Evolutionary conservation across 2,113 vertebrate genomes (phyloP), one percentile per base, ranked within the genome.

Genomic region (Brachypteracias leptosomus): DNA sequence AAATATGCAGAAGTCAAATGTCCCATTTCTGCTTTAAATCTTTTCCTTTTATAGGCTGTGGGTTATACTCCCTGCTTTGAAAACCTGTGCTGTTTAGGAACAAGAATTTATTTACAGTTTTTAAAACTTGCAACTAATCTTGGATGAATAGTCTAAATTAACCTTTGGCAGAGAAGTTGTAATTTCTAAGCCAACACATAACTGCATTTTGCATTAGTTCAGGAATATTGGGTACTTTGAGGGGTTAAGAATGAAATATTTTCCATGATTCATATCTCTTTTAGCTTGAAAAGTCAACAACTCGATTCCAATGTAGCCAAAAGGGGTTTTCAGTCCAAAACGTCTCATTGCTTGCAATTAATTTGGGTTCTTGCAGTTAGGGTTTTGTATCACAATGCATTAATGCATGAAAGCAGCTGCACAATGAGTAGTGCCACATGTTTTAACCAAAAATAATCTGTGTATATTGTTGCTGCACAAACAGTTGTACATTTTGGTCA

Each of bases 381-480:
- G 51, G 26, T 26, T 96, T 88, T 91, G 67, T 93, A 91, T 93
- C 88, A 86, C 75, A 86, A 71, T 90, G 93, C 90, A 94, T 93
- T 93, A 95, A 92, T 96, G 92, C 94, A 95, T 95, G 83, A 95
- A 96, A 96, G 88, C 91, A 92, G 95, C 92, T 97, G 86, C 89
- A 81, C 84, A 80, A 82, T 94, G 95, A 96, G 83, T 95, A 90
- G 78, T 95, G 89, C 94, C 96, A 97, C 88, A 94, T 95, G 96
- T 96, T 62, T 95, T 66, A 94, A 86, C 96, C 95, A 96, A 97
- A 97, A 96, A 96, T 97, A 97, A 92, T 88, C 79, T 90, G 75
- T 91, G 80, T 94, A 68, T 88, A 71, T 90, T 81, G 75, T 92
- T 92, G 35, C 88, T 88, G 86, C 1, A 3, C 95, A 97, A 97